A percentile compares a stretch with the other conserved stretches of the same genome.
These are phyloP conservation scores for Murina feae DNA, from an alignment of 2,113 vertebrate genomes.

Conservation along the genomic window DNA sequence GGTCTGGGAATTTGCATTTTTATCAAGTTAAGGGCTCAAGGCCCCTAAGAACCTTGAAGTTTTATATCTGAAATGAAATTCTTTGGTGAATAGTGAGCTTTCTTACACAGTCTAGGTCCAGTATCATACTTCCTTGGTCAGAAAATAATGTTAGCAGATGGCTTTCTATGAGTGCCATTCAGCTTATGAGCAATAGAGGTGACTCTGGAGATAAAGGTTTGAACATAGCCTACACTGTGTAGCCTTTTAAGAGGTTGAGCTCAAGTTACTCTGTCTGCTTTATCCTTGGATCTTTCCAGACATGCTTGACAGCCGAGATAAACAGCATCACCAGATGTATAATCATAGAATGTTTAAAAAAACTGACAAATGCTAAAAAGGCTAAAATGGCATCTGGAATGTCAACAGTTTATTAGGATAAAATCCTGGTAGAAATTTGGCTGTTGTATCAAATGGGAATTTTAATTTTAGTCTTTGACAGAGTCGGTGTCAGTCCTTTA, in stretches of 20 bases:
- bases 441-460: background rate
- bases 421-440: background rate
- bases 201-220: background rate
- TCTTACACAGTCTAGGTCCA: background rate
- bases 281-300: background rate
- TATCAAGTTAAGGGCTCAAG: background rate
- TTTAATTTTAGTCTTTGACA: conserved; percentile 17
- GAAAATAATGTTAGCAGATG: background rate
- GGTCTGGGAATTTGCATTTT: background rate
- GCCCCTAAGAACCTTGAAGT: background rate
- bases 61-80: background rate
- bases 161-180: background rate
- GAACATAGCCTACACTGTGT: background rate
- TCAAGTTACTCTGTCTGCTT: background rate
- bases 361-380: background rate
- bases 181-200: background rate
- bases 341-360: background rate
- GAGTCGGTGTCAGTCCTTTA: background rate
- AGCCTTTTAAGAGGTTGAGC: background rate
- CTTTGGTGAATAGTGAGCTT: background rate
- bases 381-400: background rate
- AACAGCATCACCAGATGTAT: background rate
- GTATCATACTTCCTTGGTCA: background rate
- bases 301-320: background rate
- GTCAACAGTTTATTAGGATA: background rate